Evolutionary conservation across 2,113 vertebrate species (phyloP), one percentile per base, ranked within the genome.

Genomic region (Takifugu bimaculatus): DNA sequence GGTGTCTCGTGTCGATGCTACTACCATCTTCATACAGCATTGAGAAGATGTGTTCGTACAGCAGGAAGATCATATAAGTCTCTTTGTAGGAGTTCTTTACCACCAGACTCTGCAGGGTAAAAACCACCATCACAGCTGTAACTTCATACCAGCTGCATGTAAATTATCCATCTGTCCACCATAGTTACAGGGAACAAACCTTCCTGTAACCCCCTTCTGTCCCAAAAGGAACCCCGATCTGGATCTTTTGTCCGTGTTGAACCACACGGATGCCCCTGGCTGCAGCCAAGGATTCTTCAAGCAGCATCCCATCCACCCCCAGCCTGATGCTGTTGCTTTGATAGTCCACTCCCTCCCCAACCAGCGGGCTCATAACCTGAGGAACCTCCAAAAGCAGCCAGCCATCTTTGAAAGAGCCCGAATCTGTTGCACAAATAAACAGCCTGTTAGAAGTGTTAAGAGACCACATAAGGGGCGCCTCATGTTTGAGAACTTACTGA

Each of bases 31-130:
- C 63, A 13, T 72, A 81, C 28, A 63, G 13, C 64, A 77, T 53
- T 6, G 72, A 72, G 54, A 85, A 88, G 42, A 78, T 0, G 1
- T 88, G 85, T 50, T 88, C 71, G 4, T 82, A 83, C n/a, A 67
- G 26, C 32, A 88, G 42, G 50, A 26, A 74, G 27, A 83, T 72
- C 4, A 14, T 26, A 11, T 79, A 87, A 4, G 1, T 48, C 69
- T 88, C 87, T 54, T 64, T 68, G 65, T 87, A 87, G n/a, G 45
- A 0, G 12, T 85, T 82, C 35, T 85, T 29, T 15, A 58, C 50
- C 57, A 88, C 85, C 27, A 63, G 52, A 58, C 81, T 79, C 83
- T 88, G 70, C 2, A 39, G 12, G 62, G 1, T 26, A 13, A 10
- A 43, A 2, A 15, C 45, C 35, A 39, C 6, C 35, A 39, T 39